These are phyloP conservation scores for Dysmachus trigonus DNA, from an alignment of 2,888 invertebrate genomes.

Conservation along the genomic window DNA sequence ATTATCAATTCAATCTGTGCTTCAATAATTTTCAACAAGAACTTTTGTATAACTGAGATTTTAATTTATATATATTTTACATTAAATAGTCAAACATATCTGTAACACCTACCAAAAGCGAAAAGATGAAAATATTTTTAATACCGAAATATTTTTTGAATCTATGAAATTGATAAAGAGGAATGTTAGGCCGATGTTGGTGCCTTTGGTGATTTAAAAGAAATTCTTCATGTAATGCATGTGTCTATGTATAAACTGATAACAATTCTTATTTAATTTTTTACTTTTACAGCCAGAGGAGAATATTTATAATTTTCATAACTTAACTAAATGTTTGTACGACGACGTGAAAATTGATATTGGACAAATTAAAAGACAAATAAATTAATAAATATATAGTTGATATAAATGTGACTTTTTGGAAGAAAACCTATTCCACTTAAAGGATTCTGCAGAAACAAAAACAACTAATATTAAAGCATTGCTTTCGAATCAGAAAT, in stretches of 20 bases:
- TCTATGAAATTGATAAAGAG: not conserved
- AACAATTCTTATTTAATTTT: not conserved
- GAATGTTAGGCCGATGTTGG: constrained; percentile 1
- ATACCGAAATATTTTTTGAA: constrained; percentile 15
- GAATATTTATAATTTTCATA: constrained; percentile 17
- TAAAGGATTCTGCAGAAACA: no score
- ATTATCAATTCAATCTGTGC: not conserved
- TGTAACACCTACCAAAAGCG: not conserved
- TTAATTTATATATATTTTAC: not conserved
- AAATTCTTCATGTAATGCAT: not conserved
- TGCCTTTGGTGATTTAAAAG: constrained; percentile 1
- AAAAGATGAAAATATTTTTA: constrained; percentile 16
- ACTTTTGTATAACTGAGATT: not conserved
- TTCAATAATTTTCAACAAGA: not conserved
- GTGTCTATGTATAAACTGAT: not conserved
- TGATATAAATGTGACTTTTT: not conserved
- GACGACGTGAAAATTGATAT: not conserved
- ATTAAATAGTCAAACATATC: not conserved
- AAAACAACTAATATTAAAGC: no score
- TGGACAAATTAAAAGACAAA: constrained; percentile 4
- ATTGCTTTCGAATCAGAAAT: not conserved
- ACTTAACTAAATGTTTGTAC: constrained; percentile 15
- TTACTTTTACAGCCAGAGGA: not conserved
- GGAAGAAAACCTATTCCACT: not conserved
- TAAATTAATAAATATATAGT: constrained; percentile 18